Evolutionary conservation across 2,888 invertebrate species (phyloP), one percentile per base, ranked within the genome.

Genomic region (Coleophora deauratella): DNA sequence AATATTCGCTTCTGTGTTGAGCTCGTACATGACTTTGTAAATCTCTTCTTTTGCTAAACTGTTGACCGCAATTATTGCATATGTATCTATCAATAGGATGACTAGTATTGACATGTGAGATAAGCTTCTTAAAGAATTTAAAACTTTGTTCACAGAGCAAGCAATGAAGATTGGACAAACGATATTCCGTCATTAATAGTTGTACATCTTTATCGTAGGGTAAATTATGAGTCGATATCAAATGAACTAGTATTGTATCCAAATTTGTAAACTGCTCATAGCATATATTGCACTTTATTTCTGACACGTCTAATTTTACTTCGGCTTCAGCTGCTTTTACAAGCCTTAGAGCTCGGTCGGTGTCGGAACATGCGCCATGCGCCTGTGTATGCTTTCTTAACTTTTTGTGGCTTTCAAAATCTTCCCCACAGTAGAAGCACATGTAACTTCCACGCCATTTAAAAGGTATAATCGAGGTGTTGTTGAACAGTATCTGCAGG

Each of bases 401-500:
- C 30, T 58, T 54, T 27, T 51, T 46, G 42, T 66, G 65, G 15
- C 59, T 53, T 1, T 55, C 45, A 9, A 66, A 45, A 48, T 72
- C 68, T 12, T 68, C 63, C 1, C 75, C 76, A 42, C 82, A 82
- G 55, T 72, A 80, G 55, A 77, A 81, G 45, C 82, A 82, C 46
- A 77, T 52, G 45, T 71, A 78, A 59, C 73, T 77, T 1, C 72
- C 70, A 1, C 77, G 66, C 70, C 72, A 78, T 63, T 81, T 81
- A 57, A 82, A 81, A 1, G 82, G 82, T 46, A 78, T 62, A 33
- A 81, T 50, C 1, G 79, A 61, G 1, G 82, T 80, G 51, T 78
- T 72, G 72, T 79, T 79, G 70, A 82, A 75, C 34, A 82, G 52
- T 43, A 69, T 69, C 52, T 65, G 62, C 42, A 81, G 74, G 52